These are phyloP conservation scores for Eurystomus gularis DNA, from an alignment of 2,113 vertebrate genomes.

Conservation along the genomic window DNA sequence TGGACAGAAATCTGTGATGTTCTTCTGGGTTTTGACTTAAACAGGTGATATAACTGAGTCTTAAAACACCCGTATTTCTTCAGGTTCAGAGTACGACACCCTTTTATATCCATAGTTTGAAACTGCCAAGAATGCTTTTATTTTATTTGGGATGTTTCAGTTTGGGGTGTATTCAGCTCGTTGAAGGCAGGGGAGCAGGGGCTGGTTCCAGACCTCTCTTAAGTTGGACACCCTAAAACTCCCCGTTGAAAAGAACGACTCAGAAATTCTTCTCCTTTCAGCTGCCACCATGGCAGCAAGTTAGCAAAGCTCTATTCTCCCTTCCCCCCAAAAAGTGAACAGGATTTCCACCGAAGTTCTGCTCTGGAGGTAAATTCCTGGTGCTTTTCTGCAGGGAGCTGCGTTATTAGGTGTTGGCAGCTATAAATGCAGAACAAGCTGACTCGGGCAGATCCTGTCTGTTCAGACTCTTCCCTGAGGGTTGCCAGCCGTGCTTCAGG, in stretches of 20 bases:
- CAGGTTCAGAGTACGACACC: neutral
- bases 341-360: neutral
- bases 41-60: neutral
- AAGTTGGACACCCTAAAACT: neutral
- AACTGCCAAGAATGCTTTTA: neutral
- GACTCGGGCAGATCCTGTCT: neutral
- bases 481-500: neutral
- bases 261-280: neutral
- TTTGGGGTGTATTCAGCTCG: neutral
- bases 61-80: neutral
- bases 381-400: neutral
- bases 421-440: neutral
- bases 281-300: neutral
- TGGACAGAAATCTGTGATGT: neutral
- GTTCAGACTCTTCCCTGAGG: neutral
- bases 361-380: neutral
- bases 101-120: neutral
- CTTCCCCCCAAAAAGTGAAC: neutral
- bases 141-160: neutral
- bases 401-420: neutral
- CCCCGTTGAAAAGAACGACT: neutral
- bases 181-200: rapidly evolving
- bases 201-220: neutral
- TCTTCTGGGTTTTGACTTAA: neutral
- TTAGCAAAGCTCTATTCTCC: neutral